A percentile compares a stretch with the other conserved stretches of the same genome.
These are phyloP conservation scores for Achroia grisella DNA, from an alignment of 1,140 invertebrate genomes.

Conservation along the genomic window DNA sequence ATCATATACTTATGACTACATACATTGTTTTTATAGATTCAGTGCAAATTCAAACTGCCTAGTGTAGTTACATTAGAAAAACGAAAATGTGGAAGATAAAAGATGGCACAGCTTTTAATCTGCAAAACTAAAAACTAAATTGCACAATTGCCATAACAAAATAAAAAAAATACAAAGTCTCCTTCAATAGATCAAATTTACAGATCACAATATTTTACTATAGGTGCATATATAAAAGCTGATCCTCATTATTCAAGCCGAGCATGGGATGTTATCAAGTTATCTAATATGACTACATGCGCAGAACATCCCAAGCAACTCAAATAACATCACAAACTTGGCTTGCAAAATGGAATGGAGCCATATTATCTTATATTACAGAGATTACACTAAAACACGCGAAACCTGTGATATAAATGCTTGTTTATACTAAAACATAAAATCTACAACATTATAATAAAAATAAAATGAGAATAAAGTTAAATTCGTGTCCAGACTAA, in stretches of 20 bases:
- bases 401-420: constrained; percentile 23
- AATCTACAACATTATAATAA: background rate
- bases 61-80: constrained; percentile 1
- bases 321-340: too few relatives aligned
- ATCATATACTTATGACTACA: constrained; percentile 11
- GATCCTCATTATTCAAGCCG: too few relatives aligned
- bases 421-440: constrained; percentile 9
- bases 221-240: too few relatives aligned
- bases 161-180: constrained; percentile 11
- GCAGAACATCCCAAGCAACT: too few relatives aligned
- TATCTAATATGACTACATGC: too few relatives aligned
- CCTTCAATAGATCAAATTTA: constrained; percentile 4
- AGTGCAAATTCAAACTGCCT: constrained; percentile 1
- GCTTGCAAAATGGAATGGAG: too few relatives aligned
- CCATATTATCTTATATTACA: too few relatives aligned
- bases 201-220: constrained; percentile 8
- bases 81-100: constrained; percentile 6
- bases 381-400: background rate
- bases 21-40: constrained; percentile 3
- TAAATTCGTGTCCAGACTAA: background rate
- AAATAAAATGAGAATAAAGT: constrained; percentile 6
- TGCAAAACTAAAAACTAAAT: constrained; percentile 33
- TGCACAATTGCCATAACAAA: constrained; percentile 22
- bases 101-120: constrained; percentile 43
- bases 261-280: too few relatives aligned